Evolutionary conservation across 2,797 vertebrate genomes (phyloP).

Genomic region (Odontamblyopus lacepedii): DNA sequence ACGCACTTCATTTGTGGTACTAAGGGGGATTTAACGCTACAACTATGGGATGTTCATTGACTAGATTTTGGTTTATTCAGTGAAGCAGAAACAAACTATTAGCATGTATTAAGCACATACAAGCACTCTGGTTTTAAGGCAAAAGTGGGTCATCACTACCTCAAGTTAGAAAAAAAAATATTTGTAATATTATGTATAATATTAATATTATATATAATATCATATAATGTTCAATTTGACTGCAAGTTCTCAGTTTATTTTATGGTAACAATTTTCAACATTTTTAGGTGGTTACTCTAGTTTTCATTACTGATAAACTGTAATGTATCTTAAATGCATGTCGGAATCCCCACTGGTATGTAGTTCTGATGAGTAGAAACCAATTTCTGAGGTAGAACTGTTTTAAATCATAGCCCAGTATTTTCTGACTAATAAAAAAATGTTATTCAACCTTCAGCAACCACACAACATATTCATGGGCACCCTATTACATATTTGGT

Average conservation of each 20-base stretch:
- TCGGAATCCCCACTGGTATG: background rate
- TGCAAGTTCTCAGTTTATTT: background rate
- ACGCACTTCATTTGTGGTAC: conserved; percentile 35
- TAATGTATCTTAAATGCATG: background rate
- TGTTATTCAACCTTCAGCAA: background rate
- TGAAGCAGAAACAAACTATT: background rate
- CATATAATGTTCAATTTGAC: background rate
- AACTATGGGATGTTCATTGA: background rate
- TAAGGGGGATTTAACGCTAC: conserved; percentile 1
- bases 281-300: no score
- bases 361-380: background rate
- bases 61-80: conserved; percentile 12
- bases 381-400: no score
- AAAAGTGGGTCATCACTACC: background rate
- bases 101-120: background rate
- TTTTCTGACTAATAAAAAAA: background rate
- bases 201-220: no score
- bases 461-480: background rate
- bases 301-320: background rate
- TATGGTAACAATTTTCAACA: background rate
- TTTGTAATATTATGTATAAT: no score
- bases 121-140: background rate
- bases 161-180: background rate
- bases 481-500: background rate
- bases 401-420: background rate